These are phyloP conservation scores for Arremon brunneinucha DNA, from an alignment of 2,797 vertebrate genomes.

Conservation along the genomic window DNA sequence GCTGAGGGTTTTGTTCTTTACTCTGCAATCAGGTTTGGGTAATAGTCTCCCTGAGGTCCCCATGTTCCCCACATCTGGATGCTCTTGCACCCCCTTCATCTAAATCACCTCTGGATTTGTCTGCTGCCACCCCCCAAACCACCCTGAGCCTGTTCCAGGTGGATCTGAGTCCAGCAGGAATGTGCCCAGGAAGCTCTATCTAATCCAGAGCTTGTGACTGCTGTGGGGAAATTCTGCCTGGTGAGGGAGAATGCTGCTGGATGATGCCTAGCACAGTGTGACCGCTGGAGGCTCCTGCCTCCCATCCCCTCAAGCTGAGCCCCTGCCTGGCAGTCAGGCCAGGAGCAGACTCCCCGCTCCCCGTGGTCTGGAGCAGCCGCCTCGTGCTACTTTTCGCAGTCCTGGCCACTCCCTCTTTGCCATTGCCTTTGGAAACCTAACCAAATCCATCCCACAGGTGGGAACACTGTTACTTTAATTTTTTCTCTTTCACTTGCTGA, in stretches of 20 bases:
- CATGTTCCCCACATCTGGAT: not conserved
- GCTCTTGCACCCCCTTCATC: not conserved
- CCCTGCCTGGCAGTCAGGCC: not conserved
- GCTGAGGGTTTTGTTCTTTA: not conserved
- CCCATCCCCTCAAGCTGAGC: not conserved
- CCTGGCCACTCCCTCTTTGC: not conserved
- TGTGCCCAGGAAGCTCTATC: not conserved
- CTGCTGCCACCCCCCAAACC: not conserved
- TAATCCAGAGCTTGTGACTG: rapidly evolving
- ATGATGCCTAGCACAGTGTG: rapidly evolving
- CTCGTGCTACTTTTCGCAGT: not conserved
- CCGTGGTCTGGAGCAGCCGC: not conserved
- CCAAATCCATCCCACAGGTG: not conserved
- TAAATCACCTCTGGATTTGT: not conserved
- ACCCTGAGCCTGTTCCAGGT: rapidly evolving
- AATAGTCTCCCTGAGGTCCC: not conserved
- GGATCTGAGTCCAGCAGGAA: not conserved
- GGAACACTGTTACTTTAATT: not conserved
- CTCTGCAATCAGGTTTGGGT: not conserved
- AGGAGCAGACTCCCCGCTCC: not conserved
- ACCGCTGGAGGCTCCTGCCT: not conserved
- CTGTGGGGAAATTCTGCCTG: rapidly evolving
- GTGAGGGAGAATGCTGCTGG: rapidly evolving
- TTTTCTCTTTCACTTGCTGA: not conserved
- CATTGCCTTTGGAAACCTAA: not conserved